These are phyloP conservation scores for Dioctria linearis DNA, from an alignment of 2,888 invertebrate species.

Conservation along the genomic window DNA sequence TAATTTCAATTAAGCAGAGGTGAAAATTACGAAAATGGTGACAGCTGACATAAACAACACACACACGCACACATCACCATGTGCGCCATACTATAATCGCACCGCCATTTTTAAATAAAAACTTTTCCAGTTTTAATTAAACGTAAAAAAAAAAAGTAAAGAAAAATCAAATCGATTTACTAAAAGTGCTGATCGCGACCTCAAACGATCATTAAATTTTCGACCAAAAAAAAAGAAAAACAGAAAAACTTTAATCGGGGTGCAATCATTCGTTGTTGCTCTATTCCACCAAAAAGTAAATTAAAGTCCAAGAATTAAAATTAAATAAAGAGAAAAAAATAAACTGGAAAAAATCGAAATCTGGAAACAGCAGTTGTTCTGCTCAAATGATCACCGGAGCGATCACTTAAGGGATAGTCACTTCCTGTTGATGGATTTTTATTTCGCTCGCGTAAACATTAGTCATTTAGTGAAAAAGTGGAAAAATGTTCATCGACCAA, in stretches of 20 bases:
- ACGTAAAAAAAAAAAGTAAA: slow-evolving; percentile 1
- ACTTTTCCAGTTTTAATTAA: slow-evolving; percentile 40
- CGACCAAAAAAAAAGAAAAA: slow-evolving; percentile 44
- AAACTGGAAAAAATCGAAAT: not conserved
- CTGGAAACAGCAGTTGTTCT: slow-evolving; percentile 38
- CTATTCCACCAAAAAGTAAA: not conserved
- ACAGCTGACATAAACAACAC: slow-evolving; percentile 8
- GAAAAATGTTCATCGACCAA: not conserved
- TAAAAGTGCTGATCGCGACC: not conserved
- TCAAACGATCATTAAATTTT: slow-evolving; percentile 31
- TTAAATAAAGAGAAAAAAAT: not conserved
- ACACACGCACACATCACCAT: not conserved
- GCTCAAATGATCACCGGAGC: slow-evolving; percentile 56
- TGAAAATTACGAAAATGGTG: slow-evolving; percentile 19
- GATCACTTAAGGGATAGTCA: slow-evolving; percentile 57
- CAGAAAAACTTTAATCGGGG: slow-evolving; percentile 37
- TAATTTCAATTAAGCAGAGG: slow-evolving; percentile 32
- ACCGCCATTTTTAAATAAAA: slow-evolving; percentile 20
- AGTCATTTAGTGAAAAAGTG: slow-evolving; percentile 13
- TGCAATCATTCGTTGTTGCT: slow-evolving; percentile 30
- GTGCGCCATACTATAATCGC: too few species aligned
- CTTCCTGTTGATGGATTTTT: slow-evolving; percentile 56
- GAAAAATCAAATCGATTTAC: not conserved
- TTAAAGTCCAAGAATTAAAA: slow-evolving; percentile 32
- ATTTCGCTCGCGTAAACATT: slow-evolving; percentile 33